A percentile compares a stretch with the other conserved stretches of the same genome.
Evolutionary conservation across 2,797 vertebrate genomes (phyloP).

Genomic region (Pipistrellus pipistrellus): DNA sequence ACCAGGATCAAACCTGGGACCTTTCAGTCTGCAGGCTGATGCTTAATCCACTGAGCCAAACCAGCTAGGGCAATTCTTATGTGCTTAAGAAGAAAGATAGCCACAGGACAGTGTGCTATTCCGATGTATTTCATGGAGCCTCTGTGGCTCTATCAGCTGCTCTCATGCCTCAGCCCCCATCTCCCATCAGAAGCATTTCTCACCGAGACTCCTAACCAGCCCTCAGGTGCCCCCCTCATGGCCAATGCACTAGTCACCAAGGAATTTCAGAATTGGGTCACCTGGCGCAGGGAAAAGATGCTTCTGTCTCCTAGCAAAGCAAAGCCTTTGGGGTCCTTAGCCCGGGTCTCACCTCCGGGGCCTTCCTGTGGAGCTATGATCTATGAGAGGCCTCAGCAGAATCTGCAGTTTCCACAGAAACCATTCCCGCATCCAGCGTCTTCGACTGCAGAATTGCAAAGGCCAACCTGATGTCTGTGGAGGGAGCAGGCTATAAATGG

Average conservation of each 20-base stretch:
- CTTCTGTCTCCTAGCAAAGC: conserved; percentile 23
- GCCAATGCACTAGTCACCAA: not conserved
- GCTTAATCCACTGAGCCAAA: too few relatives aligned
- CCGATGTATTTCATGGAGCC: not conserved
- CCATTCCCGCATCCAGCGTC: not conserved
- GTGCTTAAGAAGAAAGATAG: conserved; percentile 14
- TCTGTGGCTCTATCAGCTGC: not conserved
- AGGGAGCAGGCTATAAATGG: conserved; percentile 63
- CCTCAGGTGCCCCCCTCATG: not conserved
- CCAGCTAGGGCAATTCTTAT: not conserved
- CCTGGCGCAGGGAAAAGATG: not conserved
- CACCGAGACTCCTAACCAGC: not conserved
- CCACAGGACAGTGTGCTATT: not conserved
- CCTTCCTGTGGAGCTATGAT: not conserved
- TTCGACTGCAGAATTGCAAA: conserved; percentile 55
- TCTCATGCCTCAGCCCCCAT: conserved; percentile 1
- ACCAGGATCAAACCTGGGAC: too few relatives aligned
- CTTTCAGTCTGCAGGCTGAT: too few relatives aligned
- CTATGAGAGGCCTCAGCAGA: conserved; percentile 8
- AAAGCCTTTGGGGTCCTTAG: conserved; percentile 31
- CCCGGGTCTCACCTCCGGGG: not conserved
- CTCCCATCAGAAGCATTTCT: not conserved
- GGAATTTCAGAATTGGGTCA: not conserved
- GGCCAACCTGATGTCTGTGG: conserved; percentile 63
- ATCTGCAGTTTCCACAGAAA: conserved; percentile 57